A percentile compares a stretch with the other conserved stretches of the same genome.
Evolutionary conservation across 1,140 invertebrate genomes (phyloP).

Genomic region (Ceratosolen fusciceps): DNA sequence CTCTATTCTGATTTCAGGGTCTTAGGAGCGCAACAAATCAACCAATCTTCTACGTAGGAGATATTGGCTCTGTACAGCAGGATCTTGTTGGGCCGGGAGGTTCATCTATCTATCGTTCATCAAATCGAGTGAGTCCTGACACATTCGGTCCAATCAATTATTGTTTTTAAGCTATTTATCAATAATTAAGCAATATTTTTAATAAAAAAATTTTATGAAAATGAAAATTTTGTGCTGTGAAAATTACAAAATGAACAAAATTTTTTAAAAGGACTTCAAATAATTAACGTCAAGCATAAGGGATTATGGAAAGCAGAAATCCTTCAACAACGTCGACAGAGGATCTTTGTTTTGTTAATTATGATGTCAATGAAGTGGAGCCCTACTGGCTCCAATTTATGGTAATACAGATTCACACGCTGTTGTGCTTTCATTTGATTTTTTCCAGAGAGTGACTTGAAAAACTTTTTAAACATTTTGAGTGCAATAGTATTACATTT

Average conservation of each 20-base stretch:
- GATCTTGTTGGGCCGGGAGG: slow-evolving; percentile 61
- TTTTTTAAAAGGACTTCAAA: slow-evolving; percentile 34
- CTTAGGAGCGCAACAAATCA: slow-evolving; percentile 66
- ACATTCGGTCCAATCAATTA: not conserved
- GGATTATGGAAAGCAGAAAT: slow-evolving; percentile 51
- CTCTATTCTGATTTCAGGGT: slow-evolving; percentile 55
- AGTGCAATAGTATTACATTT: slow-evolving; percentile 18
- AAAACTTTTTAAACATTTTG: slow-evolving; percentile 22
- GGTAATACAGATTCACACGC: slow-evolving; percentile 48
- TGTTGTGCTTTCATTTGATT: slow-evolving; percentile 20
- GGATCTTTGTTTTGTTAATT: slow-evolving; percentile 67
- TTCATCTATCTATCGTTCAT: slow-evolving; percentile 64
- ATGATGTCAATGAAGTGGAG: slow-evolving; percentile 68
- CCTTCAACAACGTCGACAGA: slow-evolving; percentile 44
- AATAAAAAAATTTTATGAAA: not conserved
- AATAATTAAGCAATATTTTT: not conserved
- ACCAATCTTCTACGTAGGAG: slow-evolving; percentile 70
- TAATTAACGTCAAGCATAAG: slow-evolving; percentile 31
- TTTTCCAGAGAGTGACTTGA: slow-evolving; percentile 30
- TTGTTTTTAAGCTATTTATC: not conserved
- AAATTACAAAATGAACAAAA: slow-evolving; percentile 25
- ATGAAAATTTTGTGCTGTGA: slow-evolving; percentile 8
- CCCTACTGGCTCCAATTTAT: slow-evolving; percentile 65
- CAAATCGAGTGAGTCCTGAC: slow-evolving; percentile 62
- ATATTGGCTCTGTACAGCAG: slow-evolving; percentile 61